phyloP scores from a whole-genome alignment of 2,888 invertebrate species.

The Hyalella azteca region DNA sequence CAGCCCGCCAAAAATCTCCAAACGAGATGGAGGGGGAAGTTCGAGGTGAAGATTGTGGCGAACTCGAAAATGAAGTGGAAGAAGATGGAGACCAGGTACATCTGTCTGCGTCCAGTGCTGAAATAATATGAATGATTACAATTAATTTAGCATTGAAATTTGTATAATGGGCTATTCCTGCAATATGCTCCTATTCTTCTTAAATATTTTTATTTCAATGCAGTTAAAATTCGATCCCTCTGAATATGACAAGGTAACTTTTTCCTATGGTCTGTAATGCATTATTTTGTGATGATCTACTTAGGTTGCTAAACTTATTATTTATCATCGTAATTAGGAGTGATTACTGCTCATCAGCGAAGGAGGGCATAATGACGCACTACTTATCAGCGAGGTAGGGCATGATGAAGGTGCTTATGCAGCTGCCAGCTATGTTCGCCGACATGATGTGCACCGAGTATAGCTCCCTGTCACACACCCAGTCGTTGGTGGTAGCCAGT shows the following conservation, averaged over 20 bases:
- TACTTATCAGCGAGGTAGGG: slow-evolving; percentile 45
- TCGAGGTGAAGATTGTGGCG: not conserved
- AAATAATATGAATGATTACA: not conserved
- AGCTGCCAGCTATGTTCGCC: slow-evolving; percentile 26
- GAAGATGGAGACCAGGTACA: slow-evolving; percentile 33
- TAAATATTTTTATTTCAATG: too few species aligned
- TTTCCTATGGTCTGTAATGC: too few species aligned
- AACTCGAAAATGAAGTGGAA: slow-evolving; percentile 40
- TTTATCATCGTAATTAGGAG: too few species aligned
- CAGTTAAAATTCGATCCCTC: too few species aligned
- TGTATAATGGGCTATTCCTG: too few species aligned
- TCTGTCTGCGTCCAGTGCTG: slow-evolving; percentile 44
- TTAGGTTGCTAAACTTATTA: too few species aligned
- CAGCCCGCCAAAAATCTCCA: slow-evolving; percentile 41
- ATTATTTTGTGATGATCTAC: too few species aligned
- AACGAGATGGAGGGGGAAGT: not conserved
- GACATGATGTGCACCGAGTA: slow-evolving; percentile 42
- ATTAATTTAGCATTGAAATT: too few species aligned
- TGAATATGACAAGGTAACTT: too few species aligned
- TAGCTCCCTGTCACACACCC: slow-evolving; percentile 41
- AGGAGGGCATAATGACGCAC: too few species aligned
- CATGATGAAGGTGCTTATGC: slow-evolving; percentile 40
- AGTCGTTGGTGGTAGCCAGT: slow-evolving; percentile 40
- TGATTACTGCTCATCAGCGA: too few species aligned
- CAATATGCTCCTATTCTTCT: too few species aligned